Evolutionary conservation across 2,113 vertebrate species (phyloP), one percentile per base, ranked within the genome.

Genomic region (Datnioides undecimradiatus): DNA sequence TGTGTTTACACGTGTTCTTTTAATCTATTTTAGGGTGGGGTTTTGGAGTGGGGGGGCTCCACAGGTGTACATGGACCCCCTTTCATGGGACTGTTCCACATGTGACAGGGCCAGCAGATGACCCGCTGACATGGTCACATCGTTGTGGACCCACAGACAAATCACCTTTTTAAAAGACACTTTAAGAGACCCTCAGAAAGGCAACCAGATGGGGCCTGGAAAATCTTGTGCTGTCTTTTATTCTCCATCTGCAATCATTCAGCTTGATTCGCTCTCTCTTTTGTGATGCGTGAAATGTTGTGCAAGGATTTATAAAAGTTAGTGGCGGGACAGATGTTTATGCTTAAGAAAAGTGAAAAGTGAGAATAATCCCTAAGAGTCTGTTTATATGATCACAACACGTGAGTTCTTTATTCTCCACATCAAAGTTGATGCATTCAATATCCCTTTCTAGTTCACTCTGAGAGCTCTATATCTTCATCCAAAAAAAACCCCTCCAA

Each of bases 91-190:
- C 57, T 4, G 11, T 52, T 82, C 86, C 75, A 81, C 78, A 45
- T 51, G 85, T 80, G 86, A 90, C 82, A 83, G 71, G 65, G 38
- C 52, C 68, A 84, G 62, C 72, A 86, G 88, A 90, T 84, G 86
- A 91, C 83, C 87, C 34, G 60, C 69, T 40, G 45, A 89, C 83
- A 85, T 64, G 76, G 85, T 87, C 82, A 75, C 78, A 74, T 84
- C 52, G 19, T 57, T 55, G 69, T 63, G 10, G 86, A 83, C 70
- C 36, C 77, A 82, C 68, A 88, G 89, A 92, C 90, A 92, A 92
- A 94, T 94, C 93, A 93, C 84, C 67, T 83, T 92, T 90, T 95
- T 94, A 93, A 93, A 90, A 87, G 92, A 90, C 88, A 90, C 86
- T 92, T 94, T 91, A 92, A 93, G 85, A 91, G 91, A 88, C 80